Base-by-base conservation (phyloP, 2,888 invertebrate species). In the Drosophila putrida region DNA sequence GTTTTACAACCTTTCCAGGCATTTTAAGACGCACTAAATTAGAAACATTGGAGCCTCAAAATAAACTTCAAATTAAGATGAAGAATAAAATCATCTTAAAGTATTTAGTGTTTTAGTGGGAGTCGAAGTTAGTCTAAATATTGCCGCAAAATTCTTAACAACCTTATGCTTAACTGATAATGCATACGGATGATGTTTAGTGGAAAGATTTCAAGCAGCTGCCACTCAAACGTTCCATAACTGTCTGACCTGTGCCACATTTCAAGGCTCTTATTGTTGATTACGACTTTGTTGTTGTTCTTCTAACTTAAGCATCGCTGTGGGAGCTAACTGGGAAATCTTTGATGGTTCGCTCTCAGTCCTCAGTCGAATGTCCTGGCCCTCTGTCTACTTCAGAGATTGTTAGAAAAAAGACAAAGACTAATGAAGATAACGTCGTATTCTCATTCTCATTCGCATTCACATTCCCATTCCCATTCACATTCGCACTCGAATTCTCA, bases 391-490 rank as follows among this genome's bases (percentile, higher is more conserved):
- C 27, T 33, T 44, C 36, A 13, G 41, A 54, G 54, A 35, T 41
- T 63, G 57, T 35, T 55, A 59, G 58, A 66, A 61, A 68, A 68
- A 75, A 68, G 79, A 74, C 75, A 59, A 47, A 70, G 49, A 82
- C 82, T 83, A 83, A 83, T 85, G 83, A 83, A 83, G 85, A 78
- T 79, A 71, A 70, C 80, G 60, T 64, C 57, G 76, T 59, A 53
- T 46, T 72, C 41, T 54, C 59, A 55, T 55, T 64, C 47, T 44
- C 25, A 41, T 44, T 44, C 53, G 6, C 41, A 60, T 35, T 64
- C 60, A 71, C 55, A 53, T 46, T 72, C 38, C 54, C 59, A 55
- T 59, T 64, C 47, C 41, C 25, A 47, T 44, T 44, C 53, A 6
- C 41, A 61, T 27, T 44, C 53, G 15, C 13, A 47, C 28, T 54